Evolutionary conservation across 2,113 vertebrate species (phyloP).

Genomic region (Lampris incognitus): DNA sequence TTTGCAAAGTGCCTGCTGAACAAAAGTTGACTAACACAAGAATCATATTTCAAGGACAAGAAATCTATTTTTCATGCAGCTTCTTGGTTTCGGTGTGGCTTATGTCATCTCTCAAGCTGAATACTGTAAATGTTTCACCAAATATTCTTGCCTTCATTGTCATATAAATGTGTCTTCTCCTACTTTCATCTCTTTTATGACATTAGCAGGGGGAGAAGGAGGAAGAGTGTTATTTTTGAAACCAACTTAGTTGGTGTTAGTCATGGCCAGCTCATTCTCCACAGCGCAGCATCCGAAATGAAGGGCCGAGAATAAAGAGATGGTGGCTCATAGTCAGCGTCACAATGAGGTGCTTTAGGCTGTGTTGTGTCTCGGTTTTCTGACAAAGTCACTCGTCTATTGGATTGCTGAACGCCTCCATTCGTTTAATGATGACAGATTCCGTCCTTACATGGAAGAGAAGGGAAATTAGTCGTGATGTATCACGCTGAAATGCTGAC

Average conservation of each 20-base stretch:
- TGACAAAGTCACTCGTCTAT: neutral
- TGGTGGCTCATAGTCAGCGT: conserved; percentile 11
- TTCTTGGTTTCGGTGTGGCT: too few species aligned
- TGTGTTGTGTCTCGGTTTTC: neutral
- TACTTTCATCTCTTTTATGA: neutral
- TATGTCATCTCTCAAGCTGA: too few species aligned
- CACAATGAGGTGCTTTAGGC: conserved; percentile 1
- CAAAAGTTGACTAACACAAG: too few species aligned
- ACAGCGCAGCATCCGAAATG: conserved; percentile 14
- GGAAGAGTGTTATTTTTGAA: neutral
- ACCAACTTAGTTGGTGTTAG: neutral
- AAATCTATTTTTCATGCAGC: too few species aligned
- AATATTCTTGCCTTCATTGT: neutral
- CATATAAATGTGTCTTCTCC: neutral
- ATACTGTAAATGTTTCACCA: too few species aligned
- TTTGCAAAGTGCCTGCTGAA: too few species aligned
- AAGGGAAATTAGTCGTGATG: neutral
- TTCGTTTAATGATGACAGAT: neutral
- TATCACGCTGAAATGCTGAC: too few species aligned
- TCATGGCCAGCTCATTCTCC: neutral
- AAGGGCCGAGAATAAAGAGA: neutral
- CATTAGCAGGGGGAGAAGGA: neutral
- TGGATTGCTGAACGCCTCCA: neutral
- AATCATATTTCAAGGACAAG: too few species aligned
- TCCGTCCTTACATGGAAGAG: neutral